Evolutionary conservation across 2,888 invertebrate species (phyloP).

Genomic region (Holacanthella duospinosa): DNA sequence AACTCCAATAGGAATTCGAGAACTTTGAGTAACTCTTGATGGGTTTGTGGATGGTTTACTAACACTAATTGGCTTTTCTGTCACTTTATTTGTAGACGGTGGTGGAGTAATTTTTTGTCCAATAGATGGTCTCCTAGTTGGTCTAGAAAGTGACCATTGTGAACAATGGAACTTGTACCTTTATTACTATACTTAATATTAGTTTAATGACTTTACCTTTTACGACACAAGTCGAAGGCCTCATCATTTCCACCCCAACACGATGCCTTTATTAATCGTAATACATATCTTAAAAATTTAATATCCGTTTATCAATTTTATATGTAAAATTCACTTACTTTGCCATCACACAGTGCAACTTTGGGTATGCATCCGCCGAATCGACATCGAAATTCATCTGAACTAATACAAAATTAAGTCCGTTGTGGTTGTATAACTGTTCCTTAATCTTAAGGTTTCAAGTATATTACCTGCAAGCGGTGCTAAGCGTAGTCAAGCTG

Average conservation of each 20-base stretch:
- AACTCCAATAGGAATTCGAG: no score
- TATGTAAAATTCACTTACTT: not conserved
- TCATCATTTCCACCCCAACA: not conserved
- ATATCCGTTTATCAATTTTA: no score
- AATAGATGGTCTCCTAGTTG: not conserved
- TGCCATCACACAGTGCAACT: conserved; percentile 12
- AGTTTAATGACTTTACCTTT: not conserved
- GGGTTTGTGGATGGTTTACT: no score
- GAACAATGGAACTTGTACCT: no score
- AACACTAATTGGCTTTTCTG: not conserved
- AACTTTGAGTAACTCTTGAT: no score
- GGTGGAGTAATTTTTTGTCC: not conserved
- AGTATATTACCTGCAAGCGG: conserved; percentile 17
- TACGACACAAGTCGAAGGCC: not conserved
- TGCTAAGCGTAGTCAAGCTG: conserved; percentile 17
- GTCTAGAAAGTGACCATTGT: not conserved
- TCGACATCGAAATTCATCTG: conserved; percentile 18
- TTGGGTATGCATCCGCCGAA: conserved; percentile 23
- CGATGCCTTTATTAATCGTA: not conserved
- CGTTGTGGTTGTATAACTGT: not conserved
- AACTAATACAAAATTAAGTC: conserved; percentile 4
- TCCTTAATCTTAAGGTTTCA: no score
- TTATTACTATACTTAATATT: not conserved
- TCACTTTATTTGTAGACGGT: no score
- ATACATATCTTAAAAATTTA: no score